Conservation (phyloP, 1,140 invertebrate genomes). For the Aphelenchoides fujianensis region DNA sequence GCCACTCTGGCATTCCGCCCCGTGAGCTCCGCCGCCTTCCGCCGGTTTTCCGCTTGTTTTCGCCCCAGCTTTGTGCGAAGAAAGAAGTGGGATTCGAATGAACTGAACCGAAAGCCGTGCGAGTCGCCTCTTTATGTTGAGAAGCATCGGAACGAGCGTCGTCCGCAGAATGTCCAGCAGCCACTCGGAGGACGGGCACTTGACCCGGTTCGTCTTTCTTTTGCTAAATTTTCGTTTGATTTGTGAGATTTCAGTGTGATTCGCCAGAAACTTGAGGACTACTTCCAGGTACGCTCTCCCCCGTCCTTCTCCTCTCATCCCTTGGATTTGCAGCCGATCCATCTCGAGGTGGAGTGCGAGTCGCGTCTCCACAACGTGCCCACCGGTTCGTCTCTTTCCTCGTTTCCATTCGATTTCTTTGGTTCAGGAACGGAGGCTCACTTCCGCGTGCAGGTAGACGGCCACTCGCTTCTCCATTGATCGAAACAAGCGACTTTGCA, state of each 20-base stretch:
- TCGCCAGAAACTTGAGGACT: neutral
- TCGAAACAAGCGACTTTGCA: too few relatives aligned
- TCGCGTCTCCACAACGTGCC: conserved; percentile 40
- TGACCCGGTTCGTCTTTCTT: neutral
- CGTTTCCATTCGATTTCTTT: neutral
- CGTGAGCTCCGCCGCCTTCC: too few relatives aligned
- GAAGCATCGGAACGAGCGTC: too few relatives aligned
- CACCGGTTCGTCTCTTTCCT: conserved; percentile 9
- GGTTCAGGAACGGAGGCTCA: conserved; percentile 33
- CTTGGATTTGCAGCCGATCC: conserved; percentile 30
- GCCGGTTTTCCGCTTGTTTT: too few relatives aligned
- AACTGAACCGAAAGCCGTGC: too few relatives aligned
- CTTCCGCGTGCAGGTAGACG: conserved; percentile 48
- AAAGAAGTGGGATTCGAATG: too few relatives aligned
- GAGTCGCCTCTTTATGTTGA: too few relatives aligned
- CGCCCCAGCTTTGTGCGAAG: too few relatives aligned
- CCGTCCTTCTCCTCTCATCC: neutral
- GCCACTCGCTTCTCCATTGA: too few relatives aligned
- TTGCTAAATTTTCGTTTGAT: neutral
- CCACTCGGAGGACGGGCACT: neutral
- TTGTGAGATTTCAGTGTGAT: conserved; percentile 5
- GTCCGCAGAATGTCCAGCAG: neutral
- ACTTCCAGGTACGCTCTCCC: neutral
- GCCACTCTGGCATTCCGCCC: too few relatives aligned
- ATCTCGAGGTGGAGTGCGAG: conserved; percentile 50